A percentile compares a stretch with the other conserved stretches of the same genome.
Evolutionary conservation across 2,113 vertebrate species (phyloP).

Genomic region (Holacanthus passer): DNA sequence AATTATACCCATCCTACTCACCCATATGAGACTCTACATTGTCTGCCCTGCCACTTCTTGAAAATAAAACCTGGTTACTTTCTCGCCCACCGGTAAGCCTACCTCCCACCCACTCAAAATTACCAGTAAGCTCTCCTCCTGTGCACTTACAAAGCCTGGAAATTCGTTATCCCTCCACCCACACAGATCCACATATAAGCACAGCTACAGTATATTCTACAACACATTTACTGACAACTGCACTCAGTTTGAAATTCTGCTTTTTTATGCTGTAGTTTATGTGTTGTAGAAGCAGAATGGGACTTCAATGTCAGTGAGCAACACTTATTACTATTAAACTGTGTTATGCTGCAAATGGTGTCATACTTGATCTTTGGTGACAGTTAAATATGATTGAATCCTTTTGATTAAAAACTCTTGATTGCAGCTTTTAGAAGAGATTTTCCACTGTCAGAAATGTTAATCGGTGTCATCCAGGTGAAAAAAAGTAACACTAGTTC

Average conservation of each 20-base stretch:
- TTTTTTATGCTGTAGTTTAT: not conserved
- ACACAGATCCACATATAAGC: conserved; percentile 33
- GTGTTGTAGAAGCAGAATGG: not conserved
- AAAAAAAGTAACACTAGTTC: not conserved
- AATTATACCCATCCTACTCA: conserved; percentile 24
- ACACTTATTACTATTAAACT: conserved; percentile 13
- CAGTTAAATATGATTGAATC: not conserved
- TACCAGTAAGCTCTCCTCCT: conserved; percentile 46
- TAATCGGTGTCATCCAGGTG: not conserved
- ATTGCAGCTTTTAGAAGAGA: not conserved
- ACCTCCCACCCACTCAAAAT: conserved; percentile 56
- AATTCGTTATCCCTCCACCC: conserved; percentile 54
- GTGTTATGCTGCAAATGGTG: not conserved
- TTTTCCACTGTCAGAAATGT: not conserved
- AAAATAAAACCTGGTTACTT: conserved; percentile 51
- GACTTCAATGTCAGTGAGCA: not conserved
- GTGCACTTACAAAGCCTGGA: conserved; percentile 42
- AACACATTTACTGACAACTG: not conserved
- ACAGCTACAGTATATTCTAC: conserved; percentile 25
- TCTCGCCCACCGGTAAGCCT: conserved; percentile 54
- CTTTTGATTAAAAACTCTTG: not conserved
- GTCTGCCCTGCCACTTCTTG: conserved; percentile 28
- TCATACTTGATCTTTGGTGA: not conserved
- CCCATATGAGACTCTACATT: conserved; percentile 1
- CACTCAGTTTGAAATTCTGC: conserved; percentile 12